Evolutionary conservation across 2,113 vertebrate genomes (phyloP).

Genomic region (Alligator sinensis): DNA sequence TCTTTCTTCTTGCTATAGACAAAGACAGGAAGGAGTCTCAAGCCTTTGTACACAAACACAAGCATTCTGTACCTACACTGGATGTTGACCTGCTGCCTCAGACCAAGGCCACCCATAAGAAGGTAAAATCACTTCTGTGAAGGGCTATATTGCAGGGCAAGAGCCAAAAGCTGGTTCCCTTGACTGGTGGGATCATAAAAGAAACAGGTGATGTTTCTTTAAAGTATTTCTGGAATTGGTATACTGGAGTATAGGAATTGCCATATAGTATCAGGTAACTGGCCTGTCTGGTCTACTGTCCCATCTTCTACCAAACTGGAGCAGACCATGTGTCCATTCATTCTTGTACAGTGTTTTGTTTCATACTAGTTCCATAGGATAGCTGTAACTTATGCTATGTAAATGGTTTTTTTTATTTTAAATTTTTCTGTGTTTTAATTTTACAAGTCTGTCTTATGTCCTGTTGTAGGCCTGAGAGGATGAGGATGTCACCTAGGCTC

Average conservation of each 20-base stretch:
- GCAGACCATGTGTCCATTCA: neutral
- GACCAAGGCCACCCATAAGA: neutral
- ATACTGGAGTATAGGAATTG: neutral
- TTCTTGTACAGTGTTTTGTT: neutral
- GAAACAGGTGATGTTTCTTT: neutral
- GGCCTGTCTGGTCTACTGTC: neutral
- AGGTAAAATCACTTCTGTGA: neutral
- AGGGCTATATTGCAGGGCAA: neutral
- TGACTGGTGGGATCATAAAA: neutral
- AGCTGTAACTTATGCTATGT: neutral
- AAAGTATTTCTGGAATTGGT: neutral
- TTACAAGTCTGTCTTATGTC: neutral
- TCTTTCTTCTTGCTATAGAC: neutral
- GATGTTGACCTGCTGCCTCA: neutral
- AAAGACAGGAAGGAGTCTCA: neutral
- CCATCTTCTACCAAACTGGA: neutral
- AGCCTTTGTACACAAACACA: neutral
- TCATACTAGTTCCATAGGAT: neutral
- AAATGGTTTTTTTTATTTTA: neutral
- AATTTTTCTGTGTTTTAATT: neutral
- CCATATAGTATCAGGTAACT: neutral
- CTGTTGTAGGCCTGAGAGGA: neutral
- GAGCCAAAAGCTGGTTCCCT: neutral
- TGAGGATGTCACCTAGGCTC: neutral
- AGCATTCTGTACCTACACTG: neutral